Percentiles rank a stretch among this genome's conserved stretches.
phyloP scores from a whole-genome alignment of 1,140 invertebrate genomes.

The Kradibia gibbosae region DNA sequence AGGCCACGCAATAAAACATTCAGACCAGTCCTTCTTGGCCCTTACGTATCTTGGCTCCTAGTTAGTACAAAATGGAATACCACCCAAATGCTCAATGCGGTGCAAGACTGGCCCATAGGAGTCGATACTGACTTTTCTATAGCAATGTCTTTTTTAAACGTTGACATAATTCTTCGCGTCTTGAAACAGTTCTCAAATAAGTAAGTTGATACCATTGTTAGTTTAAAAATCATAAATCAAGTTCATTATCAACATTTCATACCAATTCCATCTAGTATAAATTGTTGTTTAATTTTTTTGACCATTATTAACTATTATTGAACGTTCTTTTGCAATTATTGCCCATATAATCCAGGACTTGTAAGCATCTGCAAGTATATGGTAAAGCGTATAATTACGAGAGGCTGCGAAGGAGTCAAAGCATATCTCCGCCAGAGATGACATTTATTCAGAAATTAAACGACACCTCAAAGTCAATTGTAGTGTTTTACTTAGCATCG shows the following conservation, averaged over 20 bases:
- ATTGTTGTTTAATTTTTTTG: no score
- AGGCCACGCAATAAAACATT: conserved; percentile 15
- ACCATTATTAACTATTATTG: no score
- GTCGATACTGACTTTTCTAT: conserved; percentile 40
- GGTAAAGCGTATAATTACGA: conserved; percentile 30
- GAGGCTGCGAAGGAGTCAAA: conserved; percentile 55
- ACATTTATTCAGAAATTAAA: conserved; percentile 17
- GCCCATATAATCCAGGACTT: conserved; percentile 33
- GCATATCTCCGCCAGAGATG: neutral
- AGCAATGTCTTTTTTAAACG: conserved; percentile 38
- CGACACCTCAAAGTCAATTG: neutral
- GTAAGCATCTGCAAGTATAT: conserved; percentile 4
- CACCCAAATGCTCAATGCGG: conserved; percentile 46
- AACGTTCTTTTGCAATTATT: no score
- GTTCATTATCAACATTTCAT: no score
- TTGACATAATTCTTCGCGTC: neutral
- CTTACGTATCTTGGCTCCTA: conserved; percentile 45
- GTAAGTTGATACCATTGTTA: no score
- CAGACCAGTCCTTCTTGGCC: conserved; percentile 46
- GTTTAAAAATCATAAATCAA: no score
- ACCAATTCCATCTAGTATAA: no score
- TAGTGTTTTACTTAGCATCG: conserved; percentile 61
- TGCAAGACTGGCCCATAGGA: conserved; percentile 46
- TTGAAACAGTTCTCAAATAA: conserved; percentile 37
- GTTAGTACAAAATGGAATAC: conserved; percentile 45